phyloP scores from a whole-genome alignment of 2,888 invertebrate genomes.

The Agonopterix arenella region DNA sequence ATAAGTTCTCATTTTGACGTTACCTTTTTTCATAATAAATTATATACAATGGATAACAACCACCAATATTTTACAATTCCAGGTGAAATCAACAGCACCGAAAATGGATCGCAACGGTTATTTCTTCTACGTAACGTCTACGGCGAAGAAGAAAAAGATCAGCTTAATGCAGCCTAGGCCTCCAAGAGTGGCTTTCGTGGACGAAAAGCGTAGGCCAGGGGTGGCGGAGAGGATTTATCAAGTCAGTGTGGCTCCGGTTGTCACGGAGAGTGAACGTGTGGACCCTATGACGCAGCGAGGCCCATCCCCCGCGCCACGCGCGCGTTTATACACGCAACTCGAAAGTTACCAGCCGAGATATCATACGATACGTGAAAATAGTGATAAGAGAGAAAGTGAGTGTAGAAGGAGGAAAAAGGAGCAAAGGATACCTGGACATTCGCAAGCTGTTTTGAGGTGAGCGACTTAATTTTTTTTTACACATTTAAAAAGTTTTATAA shows the following conservation, averaged over 20 bases:
- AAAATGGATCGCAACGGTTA: slow-evolving; percentile 72
- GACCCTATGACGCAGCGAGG: slow-evolving; percentile 54
- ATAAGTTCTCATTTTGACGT: too few relatives aligned
- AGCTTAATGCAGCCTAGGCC: slow-evolving; percentile 69
- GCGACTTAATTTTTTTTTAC: too few relatives aligned
- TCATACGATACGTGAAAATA: slow-evolving; percentile 68
- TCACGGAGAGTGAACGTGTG: slow-evolving; percentile 47
- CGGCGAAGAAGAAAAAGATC: slow-evolving; percentile 74
- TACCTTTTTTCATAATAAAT: not conserved
- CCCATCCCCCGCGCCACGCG: slow-evolving; percentile 58
- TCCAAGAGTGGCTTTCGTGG: slow-evolving; percentile 62
- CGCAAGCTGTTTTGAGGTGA: slow-evolving; percentile 47
- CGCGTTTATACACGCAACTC: slow-evolving; percentile 64
- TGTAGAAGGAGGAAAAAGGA: slow-evolving; percentile 54
- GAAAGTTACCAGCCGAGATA: slow-evolving; percentile 72
- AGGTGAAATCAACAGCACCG: slow-evolving; percentile 68
- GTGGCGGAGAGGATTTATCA: slow-evolving; percentile 45
- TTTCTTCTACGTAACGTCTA: slow-evolving; percentile 66
- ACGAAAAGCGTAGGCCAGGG: slow-evolving; percentile 57
- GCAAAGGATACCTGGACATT: slow-evolving; percentile 46
- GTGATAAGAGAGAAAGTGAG: slow-evolving; percentile 69
- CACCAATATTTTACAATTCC: slow-evolving; percentile 21
- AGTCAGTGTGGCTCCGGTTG: slow-evolving; percentile 50
- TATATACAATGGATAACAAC: not conserved
- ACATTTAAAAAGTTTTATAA: too few relatives aligned